Evolutionary conservation across 1,140 invertebrate genomes (phyloP), one percentile per base, ranked within the genome.

Genomic region (Mizuhopecten yessoensis): DNA sequence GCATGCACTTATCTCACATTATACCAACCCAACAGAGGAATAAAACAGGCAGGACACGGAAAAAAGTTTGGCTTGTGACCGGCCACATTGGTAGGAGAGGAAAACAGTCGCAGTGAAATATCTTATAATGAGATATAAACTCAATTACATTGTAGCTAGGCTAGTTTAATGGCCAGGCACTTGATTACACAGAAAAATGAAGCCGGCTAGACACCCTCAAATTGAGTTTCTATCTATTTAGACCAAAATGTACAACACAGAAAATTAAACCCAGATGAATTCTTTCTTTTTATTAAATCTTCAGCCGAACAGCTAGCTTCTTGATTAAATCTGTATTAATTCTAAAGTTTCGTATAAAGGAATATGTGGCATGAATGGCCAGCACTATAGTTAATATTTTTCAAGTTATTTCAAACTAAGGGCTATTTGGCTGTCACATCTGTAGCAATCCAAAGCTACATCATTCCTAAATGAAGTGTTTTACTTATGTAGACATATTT

Each of bases 181-280:
- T 57, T 45, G 33, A 88, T 88, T 42, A 45, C 45, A 42, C 33
- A 34, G 34, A 88, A 88, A 39, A 39, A 88, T 45, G 42, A 34
- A 36, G 15, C 33, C 36, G 88, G 45, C 36, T 42, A 88, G 88
- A 88, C 88, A 45, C 15, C 20, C 36, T 33, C 0, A 88, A 88
- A 88, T 88, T 34, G 36, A 57, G 88, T 88, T 49, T 45, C 88
- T 88, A 34, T 88, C 88, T 88, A 88, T 88, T 88, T 88, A n/a
- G 33, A 42, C 45, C 10, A 88, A 88, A 88, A 88, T 88, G 45
- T 88, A 45, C 45, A 57, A 57, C 45, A 88, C 45, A 88, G 88
- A 45, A 49, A 88, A 88, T 88, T 88, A 88, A 88, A 88, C 15
- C 88, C 88, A 88, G 88, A 88, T 88, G 88, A 88, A 88, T 88